These are phyloP conservation scores for Crossaster papposus DNA, from an alignment of 53 echinoderm and acorn worm genomes.

Conservation along the genomic window DNA sequence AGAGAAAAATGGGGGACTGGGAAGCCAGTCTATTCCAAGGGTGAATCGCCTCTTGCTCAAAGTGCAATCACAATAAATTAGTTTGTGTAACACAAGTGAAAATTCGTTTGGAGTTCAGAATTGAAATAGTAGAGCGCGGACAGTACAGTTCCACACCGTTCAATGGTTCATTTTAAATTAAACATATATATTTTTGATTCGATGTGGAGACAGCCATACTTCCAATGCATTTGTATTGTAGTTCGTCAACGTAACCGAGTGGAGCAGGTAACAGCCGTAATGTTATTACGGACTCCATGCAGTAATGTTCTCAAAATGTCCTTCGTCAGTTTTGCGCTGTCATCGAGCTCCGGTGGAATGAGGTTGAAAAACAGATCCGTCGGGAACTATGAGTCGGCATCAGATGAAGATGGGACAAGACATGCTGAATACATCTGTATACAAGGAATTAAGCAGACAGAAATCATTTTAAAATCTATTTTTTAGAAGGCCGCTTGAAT, in stretches of 20 bases:
- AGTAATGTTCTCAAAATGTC: neutral
- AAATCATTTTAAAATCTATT: neutral
- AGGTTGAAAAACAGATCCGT: neutral
- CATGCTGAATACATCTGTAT: slow-evolving; percentile 55
- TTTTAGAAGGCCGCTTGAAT: neutral
- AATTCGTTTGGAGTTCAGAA: neutral
- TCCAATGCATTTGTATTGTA: no score
- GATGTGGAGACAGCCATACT: no score
- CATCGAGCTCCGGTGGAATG: neutral
- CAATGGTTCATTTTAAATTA: no score
- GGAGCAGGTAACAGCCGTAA: no score
- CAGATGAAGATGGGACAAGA: slow-evolving; percentile 54
- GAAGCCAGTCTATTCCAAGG: no score
- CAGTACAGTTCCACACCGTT: no score
- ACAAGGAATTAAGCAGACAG: neutral
- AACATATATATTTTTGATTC: no score
- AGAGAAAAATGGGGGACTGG: no score
- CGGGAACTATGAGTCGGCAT: neutral
- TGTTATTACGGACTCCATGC: no score
- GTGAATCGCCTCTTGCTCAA: neutral
- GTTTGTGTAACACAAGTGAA: neutral
- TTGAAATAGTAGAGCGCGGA: no score
- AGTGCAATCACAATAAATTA: no score
- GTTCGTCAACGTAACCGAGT: no score
- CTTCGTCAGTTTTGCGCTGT: neutral